Conservation (phyloP, 2,888 invertebrate genomes). For the Molanna angustata region DNA sequence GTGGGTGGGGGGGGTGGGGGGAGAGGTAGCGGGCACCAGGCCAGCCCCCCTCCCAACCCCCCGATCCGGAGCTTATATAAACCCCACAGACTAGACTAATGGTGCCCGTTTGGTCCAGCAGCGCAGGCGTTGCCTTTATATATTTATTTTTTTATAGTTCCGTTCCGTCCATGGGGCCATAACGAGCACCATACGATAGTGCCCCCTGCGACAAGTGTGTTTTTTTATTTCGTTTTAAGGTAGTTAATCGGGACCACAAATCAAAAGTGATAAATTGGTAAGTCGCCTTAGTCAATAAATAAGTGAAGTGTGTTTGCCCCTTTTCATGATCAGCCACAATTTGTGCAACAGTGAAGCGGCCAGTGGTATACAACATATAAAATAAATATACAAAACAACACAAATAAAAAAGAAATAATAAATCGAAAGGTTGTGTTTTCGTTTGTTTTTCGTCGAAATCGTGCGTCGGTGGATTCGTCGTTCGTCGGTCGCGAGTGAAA, state of each 20-base stretch:
- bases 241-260: conserved; percentile 33
- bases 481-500: conserved; percentile 15
- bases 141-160: conserved; percentile 36
- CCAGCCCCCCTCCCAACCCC: conserved; percentile 44
- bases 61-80: conserved; percentile 61
- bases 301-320: conserved; percentile 24
- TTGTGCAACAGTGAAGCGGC: conserved; percentile 17
- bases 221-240: conserved; percentile 23
- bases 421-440: too few species aligned
- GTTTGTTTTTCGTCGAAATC: too few species aligned
- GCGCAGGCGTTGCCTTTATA: conserved; percentile 47
- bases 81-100: conserved; percentile 47
- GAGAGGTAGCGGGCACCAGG: conserved; percentile 34
- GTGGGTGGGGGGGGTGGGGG: conserved; percentile 8
- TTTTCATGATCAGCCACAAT: conserved; percentile 9
- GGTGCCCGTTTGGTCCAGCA: conserved; percentile 58
- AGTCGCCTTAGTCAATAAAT: conserved; percentile 22
- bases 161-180: conserved; percentile 31
- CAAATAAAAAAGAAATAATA: too few species aligned
- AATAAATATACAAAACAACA: too few species aligned
- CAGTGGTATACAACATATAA: too few species aligned
- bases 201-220: conserved; percentile 33
- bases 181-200: conserved; percentile 31
- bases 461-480: too few species aligned
- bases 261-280: conserved; percentile 30